phyloP scores from a whole-genome alignment of 2,797 vertebrate species.

The Sebastes flavidus region DNA sequence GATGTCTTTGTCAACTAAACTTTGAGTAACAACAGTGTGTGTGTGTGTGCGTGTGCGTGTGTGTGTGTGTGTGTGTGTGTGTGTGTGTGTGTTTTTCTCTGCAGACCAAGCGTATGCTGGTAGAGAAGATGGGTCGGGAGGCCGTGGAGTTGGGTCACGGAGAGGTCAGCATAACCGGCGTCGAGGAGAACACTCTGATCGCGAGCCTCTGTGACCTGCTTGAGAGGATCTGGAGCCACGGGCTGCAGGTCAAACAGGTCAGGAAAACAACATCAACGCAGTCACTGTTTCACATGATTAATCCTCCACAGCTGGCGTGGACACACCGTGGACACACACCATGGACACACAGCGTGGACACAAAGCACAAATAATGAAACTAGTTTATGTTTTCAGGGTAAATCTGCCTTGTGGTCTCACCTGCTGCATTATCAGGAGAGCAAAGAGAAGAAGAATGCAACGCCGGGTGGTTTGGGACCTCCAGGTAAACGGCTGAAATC shows the following conservation, averaged over 20 bases:
- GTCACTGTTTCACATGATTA: not conserved
- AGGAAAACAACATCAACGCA: conserved; percentile 14
- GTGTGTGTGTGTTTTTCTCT: not conserved
- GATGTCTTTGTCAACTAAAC: not conserved
- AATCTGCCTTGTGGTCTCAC: conserved; percentile 98
- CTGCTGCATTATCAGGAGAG: conserved; percentile 96
- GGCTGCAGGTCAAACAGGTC: conserved; percentile 98
- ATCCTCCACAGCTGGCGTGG: not conserved
- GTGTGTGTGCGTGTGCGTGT: not conserved
- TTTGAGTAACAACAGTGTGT: not conserved
- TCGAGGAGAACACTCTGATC: conserved; percentile 98
- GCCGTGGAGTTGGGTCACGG: conserved; percentile 98
- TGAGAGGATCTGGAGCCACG: conserved; percentile 99
- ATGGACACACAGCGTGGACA: not conserved
- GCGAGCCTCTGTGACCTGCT: conserved; percentile 97
- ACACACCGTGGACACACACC: not conserved
- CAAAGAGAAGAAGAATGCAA: conserved; percentile 90
- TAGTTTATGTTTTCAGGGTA: conserved; percentile 83
- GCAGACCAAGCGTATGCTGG: conserved; percentile 98
- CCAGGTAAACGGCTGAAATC: conserved; percentile 82
- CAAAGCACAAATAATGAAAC: not conserved
- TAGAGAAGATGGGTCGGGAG: conserved; percentile 99
- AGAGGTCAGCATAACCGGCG: conserved; percentile 97
- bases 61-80: not conserved
- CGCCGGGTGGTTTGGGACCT: conserved; percentile 88